Evolutionary conservation across 35 echinoderm and acorn worm genomes (phyloP).

Genomic region (Lytechinus pictus): DNA sequence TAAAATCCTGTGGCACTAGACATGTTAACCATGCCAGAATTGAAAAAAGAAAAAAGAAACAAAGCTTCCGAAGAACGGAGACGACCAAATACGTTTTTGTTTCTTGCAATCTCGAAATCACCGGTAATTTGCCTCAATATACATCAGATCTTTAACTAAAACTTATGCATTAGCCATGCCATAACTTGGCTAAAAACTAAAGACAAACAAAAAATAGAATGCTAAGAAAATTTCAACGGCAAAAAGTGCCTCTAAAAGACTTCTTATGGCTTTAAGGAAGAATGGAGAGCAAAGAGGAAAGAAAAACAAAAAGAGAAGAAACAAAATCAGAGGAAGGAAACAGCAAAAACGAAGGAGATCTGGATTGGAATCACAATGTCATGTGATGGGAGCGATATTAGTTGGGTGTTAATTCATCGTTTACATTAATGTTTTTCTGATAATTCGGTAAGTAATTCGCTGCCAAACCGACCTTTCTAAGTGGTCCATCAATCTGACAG

Average conservation of each 20-base stretch:
- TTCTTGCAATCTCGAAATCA: no score
- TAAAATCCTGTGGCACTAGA: no score
- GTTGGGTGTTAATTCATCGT: conserved; percentile 46
- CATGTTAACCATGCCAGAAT: no score
- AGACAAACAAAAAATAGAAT: no score
- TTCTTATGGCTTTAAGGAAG: not conserved
- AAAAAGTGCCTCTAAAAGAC: not conserved
- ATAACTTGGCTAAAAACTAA: no score
- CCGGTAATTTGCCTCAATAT: no score
- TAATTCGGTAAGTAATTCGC: conserved; percentile 47
- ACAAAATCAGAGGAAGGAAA: not conserved
- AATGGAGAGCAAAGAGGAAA: not conserved
- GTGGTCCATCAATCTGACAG: conserved; percentile 13
- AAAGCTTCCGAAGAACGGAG: no score
- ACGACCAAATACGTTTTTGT: no score
- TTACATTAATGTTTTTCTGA: conserved; percentile 59
- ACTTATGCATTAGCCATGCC: no score
- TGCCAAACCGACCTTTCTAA: conserved; percentile 15
- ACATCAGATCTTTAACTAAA: no score
- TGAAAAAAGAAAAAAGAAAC: no score
- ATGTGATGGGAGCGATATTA: conserved; percentile 42
- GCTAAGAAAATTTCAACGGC: no score
- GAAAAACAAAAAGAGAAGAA: not conserved
- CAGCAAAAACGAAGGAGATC: not conserved
- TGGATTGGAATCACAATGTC: conserved; percentile 18